Base-by-base conservation (phyloP, 2,888 invertebrate species). In the Neocrepidodera transversa region DNA sequence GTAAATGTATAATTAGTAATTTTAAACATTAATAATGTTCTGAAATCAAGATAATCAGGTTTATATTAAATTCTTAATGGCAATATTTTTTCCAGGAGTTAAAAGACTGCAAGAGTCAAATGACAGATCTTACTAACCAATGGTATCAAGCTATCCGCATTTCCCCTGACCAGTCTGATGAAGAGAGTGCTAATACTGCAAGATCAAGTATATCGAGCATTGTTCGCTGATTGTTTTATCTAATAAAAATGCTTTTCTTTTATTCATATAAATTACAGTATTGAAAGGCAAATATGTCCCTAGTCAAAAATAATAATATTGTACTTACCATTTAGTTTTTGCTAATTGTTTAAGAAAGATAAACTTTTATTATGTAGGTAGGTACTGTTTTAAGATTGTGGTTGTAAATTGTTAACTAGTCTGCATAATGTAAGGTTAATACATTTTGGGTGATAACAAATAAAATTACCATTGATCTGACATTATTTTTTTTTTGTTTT, bases 131-230 rank as follows among this genome's bases (percentile, higher is more conserved):
- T 66, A 96, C 97, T 0, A 95, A 96, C 77, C 93, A 97, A 77
- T 97, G 97, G 97, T 97, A 96, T 81, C 93, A 97, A 78, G 96
- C 96, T 0, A 95, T 97, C 68, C 85, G 94, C 61, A 91, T 94
- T 72, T 90, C 92, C 45, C 94, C 95, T 7, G 86, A 92, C 64
- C 90, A 93, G 71, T 92, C 92, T 23, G 93, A 93, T 40, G 92
- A 92, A 57, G 92, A 92, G 61, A 70, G 71, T 36, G 69, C 71
- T 13, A 75, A 71, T 55, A 77, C 78, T 6, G 76, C 76, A 20
- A 70, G 78, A 58, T 77, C 78, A 8, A 80, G 79, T 71, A 80
- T 80, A 71, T 79, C 80, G 1, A 80, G 80, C 68, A 80, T 80
- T 62, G 75, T 80, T 72, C 79, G 77, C 74, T 80, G 76, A 79